Evolutionary conservation across 2,888 invertebrate species (phyloP).

Genomic region (Archaeoteleia sp.): DNA sequence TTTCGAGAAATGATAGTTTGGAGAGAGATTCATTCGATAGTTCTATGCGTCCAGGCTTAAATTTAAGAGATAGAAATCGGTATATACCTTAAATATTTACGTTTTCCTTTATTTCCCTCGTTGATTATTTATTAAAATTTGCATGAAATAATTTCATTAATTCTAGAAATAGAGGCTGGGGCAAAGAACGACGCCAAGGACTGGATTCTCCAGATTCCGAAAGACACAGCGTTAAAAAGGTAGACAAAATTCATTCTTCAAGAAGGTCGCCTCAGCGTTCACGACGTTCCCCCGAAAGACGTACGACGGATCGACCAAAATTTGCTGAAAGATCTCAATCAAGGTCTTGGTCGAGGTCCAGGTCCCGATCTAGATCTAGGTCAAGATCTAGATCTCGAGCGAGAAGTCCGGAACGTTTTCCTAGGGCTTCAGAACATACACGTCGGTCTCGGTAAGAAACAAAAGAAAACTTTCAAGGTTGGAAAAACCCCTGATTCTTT

Average conservation of each 20-base stretch:
- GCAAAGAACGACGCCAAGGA: constrained; percentile 57
- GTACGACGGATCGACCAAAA: constrained; percentile 48
- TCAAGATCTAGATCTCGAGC: constrained; percentile 73
- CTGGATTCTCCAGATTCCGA: constrained; percentile 64
- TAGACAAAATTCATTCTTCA: too few species aligned
- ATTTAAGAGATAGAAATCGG: constrained; percentile 42
- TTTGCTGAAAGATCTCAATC: constrained; percentile 68
- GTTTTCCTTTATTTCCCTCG: background rate
- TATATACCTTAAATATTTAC: constrained; percentile 19
- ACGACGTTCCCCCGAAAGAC: constrained; percentile 41
- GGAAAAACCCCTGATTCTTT: too few species aligned
- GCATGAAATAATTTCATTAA: too few species aligned
- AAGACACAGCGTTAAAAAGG: constrained; percentile 56
- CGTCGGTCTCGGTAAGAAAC: constrained; percentile 52
- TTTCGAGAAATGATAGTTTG: constrained; percentile 62
- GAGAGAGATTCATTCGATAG: constrained; percentile 64
- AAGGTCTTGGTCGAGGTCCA: constrained; percentile 67
- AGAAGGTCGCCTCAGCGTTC: constrained; percentile 49
- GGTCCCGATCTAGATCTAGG: constrained; percentile 65
- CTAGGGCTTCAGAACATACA: constrained; percentile 16
- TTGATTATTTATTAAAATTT: background rate
- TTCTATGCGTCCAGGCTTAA: constrained; percentile 48
- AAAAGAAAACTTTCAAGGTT: too few species aligned
- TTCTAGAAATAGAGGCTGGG: constrained; percentile 48
- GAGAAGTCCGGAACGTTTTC: constrained; percentile 53